Conservation (phyloP, 2,113 vertebrate genomes). For the Hippocampus zosterae region DNA sequence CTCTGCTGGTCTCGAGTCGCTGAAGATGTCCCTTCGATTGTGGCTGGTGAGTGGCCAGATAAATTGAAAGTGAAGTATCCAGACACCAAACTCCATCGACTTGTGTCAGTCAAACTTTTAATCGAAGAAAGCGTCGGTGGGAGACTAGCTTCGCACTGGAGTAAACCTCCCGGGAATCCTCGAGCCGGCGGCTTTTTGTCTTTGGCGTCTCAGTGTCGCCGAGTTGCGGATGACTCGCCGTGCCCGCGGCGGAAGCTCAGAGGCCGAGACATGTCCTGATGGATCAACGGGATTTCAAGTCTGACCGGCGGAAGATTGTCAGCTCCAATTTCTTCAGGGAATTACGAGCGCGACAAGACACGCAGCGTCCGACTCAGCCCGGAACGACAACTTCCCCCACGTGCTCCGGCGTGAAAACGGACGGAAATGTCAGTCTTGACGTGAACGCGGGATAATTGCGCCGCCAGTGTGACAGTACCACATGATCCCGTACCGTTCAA, state of each 20-base stretch:
- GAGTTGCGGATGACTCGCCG: neutral
- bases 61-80: neutral
- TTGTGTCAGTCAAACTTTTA: neutral
- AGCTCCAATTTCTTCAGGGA: conserved; percentile 6
- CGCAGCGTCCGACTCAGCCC: neutral
- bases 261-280: conserved; percentile 3
- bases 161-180: conserved; percentile 2
- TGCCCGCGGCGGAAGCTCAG: neutral
- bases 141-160: neutral
- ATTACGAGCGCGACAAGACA: conserved; percentile 7
- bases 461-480: neutral
- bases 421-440: neutral
- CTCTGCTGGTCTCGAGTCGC: neutral
- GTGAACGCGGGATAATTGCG: neutral
- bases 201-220: neutral
- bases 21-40: neutral
- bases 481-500: neutral
- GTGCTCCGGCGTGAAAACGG: neutral
- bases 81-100: neutral
- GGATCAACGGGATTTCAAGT: conserved; percentile 8
- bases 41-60: neutral
- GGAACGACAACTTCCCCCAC: neutral
- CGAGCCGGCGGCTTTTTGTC: conserved; percentile 6
- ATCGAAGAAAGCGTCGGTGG: neutral
- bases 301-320: conserved; percentile 4